phyloP scores from a whole-genome alignment of 2,113 vertebrate species.

The rabbit (Oryctolagus cuniculus) region mOryCun1.1 NC_091453.1:120249501-120250000 shows the following conservation, averaged over 20 bases:
- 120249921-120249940: neutral
- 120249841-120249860: slow-evolving; percentile 62
- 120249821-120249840: slow-evolving; percentile 71
- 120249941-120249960: slow-evolving; percentile 18
- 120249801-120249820: slow-evolving; percentile 41
- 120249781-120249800: slow-evolving; percentile 66
- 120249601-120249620: neutral
- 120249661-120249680: neutral
- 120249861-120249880: slow-evolving; percentile 51
- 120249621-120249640: neutral
- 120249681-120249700: slow-evolving; percentile 11
- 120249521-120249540: neutral
- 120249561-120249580: slow-evolving; percentile 8
- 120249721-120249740: neutral
- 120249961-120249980: neutral
- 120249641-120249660: neutral
- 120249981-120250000: neutral
- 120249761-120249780: slow-evolving; percentile 74
- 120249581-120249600: neutral
- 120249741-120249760: neutral
- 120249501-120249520: neutral
- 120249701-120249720: neutral
- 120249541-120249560: slow-evolving; percentile 4
- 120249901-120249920: slow-evolving; percentile 31
- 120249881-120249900: neutral